Percentiles rank a stretch among this genome's conserved stretches.
These are phyloP conservation scores for Amazona guildingii DNA, from an alignment of 2,113 vertebrate genomes.

Conservation along the genomic window DNA sequence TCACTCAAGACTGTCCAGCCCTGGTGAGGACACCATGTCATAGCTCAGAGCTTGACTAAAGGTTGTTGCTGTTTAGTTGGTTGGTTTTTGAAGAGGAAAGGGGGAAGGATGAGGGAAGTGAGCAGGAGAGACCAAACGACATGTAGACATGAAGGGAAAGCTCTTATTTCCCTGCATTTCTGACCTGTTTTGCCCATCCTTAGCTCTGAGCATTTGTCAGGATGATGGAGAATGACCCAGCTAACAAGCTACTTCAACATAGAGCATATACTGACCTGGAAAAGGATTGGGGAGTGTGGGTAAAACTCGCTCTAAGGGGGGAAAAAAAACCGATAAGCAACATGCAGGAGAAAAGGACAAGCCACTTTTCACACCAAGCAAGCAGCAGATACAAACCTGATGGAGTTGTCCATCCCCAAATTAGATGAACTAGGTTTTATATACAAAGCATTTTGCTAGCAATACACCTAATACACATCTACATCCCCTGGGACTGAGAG, in stretches of 20 bases:
- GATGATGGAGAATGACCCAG: constrained; percentile 82
- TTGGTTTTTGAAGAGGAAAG: background rate
- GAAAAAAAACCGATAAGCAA: constrained; percentile 79
- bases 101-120: background rate
- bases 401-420: constrained; percentile 29
- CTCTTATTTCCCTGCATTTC: background rate
- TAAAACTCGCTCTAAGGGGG: constrained; percentile 82
- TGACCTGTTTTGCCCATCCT: background rate
- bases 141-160: background rate
- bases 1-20: background rate
- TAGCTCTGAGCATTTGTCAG: constrained; percentile 31
- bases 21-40: background rate
- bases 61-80: background rate
- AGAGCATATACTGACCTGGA: constrained; percentile 86
- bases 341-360: constrained; percentile 67
- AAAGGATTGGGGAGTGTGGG: constrained; percentile 82
- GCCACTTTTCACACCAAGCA: constrained; percentile 60
- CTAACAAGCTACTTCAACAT: constrained; percentile 67
- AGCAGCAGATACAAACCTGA: constrained; percentile 69
- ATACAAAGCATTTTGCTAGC: constrained; percentile 8
- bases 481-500: background rate
- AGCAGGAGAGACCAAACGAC: background rate
- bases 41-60: background rate
- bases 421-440: constrained; percentile 16
- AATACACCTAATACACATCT: background rate